Evolutionary conservation across 23 tunicate genomes (phyloP).

Genomic region (Corella eumyota): DNA sequence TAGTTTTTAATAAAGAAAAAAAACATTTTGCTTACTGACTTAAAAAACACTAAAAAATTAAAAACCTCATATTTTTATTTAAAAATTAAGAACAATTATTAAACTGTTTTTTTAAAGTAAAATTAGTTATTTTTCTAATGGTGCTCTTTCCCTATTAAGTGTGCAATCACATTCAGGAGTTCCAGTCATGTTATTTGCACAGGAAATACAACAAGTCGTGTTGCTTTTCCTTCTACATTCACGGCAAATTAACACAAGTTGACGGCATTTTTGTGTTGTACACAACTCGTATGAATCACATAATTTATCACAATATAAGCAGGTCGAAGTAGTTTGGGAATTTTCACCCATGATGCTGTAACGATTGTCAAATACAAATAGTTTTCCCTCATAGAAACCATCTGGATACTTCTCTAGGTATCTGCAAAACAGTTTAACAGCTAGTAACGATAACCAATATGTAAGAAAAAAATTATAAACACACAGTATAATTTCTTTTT

Average conservation of each 20-base stretch:
- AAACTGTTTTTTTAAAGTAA: too few relatives aligned
- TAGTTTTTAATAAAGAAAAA: too few relatives aligned
- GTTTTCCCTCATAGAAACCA: slow-evolving; percentile 57
- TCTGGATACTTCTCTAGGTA: slow-evolving; percentile 76
- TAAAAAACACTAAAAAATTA: too few relatives aligned
- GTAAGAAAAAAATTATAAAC: neutral
- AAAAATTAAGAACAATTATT: too few relatives aligned
- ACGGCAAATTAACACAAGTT: slow-evolving; percentile 51
- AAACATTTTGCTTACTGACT: too few relatives aligned
- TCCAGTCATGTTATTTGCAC: slow-evolving; percentile 10
- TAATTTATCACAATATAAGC: slow-evolving; percentile 31
- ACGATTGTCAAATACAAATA: slow-evolving; percentile 81
- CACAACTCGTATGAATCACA: slow-evolving; percentile 46
- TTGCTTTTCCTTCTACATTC: slow-evolving; percentile 14
- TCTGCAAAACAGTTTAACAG: slow-evolving; percentile 9
- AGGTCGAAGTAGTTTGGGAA: slow-evolving; percentile 17
- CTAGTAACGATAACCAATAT: neutral
- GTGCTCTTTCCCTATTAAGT: slow-evolving; percentile 1
- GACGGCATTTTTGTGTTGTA: slow-evolving; percentile 24
- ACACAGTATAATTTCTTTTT: too few relatives aligned
- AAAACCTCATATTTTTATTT: too few relatives aligned
- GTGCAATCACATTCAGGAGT: slow-evolving; percentile 27
- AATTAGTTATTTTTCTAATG: slow-evolving; percentile 1
- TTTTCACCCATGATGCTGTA: slow-evolving; percentile 25
- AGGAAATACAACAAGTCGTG: slow-evolving; percentile 27